These are phyloP conservation scores for Drosophila kokeensis DNA, from an alignment of 2,888 invertebrate species.

Conservation along the genomic window DNA sequence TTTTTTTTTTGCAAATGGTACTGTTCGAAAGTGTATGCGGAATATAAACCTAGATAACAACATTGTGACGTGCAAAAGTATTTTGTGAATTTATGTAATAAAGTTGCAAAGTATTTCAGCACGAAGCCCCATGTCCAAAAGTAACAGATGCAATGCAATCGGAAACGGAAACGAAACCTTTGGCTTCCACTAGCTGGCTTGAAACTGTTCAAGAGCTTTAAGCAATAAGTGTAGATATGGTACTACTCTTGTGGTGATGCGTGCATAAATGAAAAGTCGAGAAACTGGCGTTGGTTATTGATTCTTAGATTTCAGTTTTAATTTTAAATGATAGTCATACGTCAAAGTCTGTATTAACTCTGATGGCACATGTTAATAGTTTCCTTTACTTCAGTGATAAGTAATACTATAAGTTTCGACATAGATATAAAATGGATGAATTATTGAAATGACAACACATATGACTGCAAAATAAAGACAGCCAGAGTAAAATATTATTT, in stretches of 20 bases:
- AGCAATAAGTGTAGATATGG: constrained; percentile 10
- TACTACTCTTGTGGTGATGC: neutral
- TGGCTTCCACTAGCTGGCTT: constrained; percentile 6
- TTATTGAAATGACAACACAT: neutral
- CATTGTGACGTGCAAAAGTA: constrained; percentile 59
- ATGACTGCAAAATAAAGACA: neutral
- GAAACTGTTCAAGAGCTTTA: constrained; percentile 14
- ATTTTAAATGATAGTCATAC: neutral
- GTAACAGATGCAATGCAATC: neutral
- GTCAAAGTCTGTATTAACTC: neutral
- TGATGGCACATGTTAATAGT: neutral
- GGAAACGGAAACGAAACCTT: neutral
- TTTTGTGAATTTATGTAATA: constrained; percentile 73
- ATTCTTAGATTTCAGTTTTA: neutral
- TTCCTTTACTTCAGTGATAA: neutral
- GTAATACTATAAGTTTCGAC: neutral
- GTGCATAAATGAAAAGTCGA: neutral
- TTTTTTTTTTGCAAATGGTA: constrained; percentile 32
- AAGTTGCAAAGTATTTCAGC: constrained; percentile 58
- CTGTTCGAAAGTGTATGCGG: constrained; percentile 31
- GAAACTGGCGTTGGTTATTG: neutral
- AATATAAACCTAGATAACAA: constrained; percentile 54
- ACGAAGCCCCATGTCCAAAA: neutral
- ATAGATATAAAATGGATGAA: no score
- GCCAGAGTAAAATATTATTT: neutral